phyloP scores from a whole-genome alignment of 2,888 invertebrate genomes.

The Coecobrya sp. region DNA sequence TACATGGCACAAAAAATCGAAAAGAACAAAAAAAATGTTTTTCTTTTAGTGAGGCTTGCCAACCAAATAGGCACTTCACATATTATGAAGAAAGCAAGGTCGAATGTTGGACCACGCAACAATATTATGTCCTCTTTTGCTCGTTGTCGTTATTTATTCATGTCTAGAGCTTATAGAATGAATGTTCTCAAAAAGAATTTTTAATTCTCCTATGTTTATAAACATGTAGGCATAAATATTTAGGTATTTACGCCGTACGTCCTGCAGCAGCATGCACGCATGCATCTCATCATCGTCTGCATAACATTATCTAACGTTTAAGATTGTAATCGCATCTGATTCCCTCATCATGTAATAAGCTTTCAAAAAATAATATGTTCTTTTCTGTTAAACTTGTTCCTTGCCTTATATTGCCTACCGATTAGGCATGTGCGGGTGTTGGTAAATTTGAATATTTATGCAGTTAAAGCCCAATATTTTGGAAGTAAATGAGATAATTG shows the following conservation, averaged over 20 bases:
- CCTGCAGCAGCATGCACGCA: conserved; percentile 73
- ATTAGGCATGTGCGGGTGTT: conserved; percentile 75
- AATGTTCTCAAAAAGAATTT: not conserved
- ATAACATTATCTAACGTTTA: conserved; percentile 75
- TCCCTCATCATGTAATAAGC: conserved; percentile 44
- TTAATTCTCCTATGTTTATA: not conserved
- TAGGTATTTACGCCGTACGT: conserved; percentile 28
- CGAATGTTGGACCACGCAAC: conserved; percentile 69
- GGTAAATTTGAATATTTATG: conserved; percentile 74
- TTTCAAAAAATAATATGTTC: not conserved
- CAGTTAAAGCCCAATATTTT: conserved; percentile 74
- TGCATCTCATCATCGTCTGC: conserved; percentile 72
- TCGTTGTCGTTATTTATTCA: conserved; percentile 48
- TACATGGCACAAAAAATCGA: conserved; percentile 2
- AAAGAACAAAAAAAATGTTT: conserved; percentile 54
- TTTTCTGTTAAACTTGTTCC: not conserved
- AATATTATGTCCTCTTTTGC: not conserved
- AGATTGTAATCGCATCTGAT: conserved; percentile 71
- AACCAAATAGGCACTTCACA: conserved; percentile 35
- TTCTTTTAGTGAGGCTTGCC: conserved; percentile 23
- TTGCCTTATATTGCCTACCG: conserved; percentile 39
- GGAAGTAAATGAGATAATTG: conserved; percentile 81
- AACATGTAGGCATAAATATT: not conserved
- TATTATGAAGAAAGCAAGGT: conserved; percentile 75
- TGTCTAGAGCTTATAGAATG: conserved; percentile 32